Evolutionary conservation across 2,797 vertebrate genomes (phyloP), one percentile per base, ranked within the genome.

Genomic region (Spinibarbus caldwelli): DNA sequence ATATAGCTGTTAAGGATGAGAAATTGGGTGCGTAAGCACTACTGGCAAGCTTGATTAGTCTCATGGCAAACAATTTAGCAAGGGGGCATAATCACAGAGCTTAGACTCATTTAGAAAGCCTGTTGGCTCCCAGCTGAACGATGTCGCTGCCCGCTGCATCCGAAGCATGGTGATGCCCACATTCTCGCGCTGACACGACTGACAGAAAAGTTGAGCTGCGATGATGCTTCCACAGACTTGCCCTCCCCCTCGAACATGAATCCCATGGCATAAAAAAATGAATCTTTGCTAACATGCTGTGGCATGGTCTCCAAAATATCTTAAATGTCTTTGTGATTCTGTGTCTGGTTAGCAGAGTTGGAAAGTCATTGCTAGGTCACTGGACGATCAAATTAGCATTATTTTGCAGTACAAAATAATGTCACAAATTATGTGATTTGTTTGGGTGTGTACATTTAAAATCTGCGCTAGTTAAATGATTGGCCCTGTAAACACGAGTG

Each of bases 401-500:
- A 45, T 87, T 89, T 87, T 88, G 87, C 89, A 0, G 82, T 82
- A 82, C 83, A 87, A 90, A 72, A 47, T 84, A 86, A 68, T 49
- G 36, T 34, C 47, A 80, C 34, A 70, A 26, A 52, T 34, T 47
- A 47, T 77, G 57, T 62, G 43, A 34, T 72, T 73, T 67, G 71
- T 85, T 79, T 88, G 41, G 21, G 70, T 73, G 82, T 89, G 26
- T 86, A 78, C 38, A 26, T 81, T 87, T 86, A 8, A 82, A 82
- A 86, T 72, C 52, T 71, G 9, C n/a, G 57, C 70, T 80, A 23
- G 59, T 66, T 93, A 96, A 94, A 92, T 92, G 93, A 95, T 94
- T 92, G 91, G 92, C 93, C 92, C 95, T 96, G 96, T 96, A 96
- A 97, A 97, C 95, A 95, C 92, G 92, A 93, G 93, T 93, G 92